A percentile compares a stretch with the other conserved stretches of the same genome.
These are phyloP conservation scores for Epistrophella euchroma DNA, from an alignment of 2,888 invertebrate species.

Conservation along the genomic window DNA sequence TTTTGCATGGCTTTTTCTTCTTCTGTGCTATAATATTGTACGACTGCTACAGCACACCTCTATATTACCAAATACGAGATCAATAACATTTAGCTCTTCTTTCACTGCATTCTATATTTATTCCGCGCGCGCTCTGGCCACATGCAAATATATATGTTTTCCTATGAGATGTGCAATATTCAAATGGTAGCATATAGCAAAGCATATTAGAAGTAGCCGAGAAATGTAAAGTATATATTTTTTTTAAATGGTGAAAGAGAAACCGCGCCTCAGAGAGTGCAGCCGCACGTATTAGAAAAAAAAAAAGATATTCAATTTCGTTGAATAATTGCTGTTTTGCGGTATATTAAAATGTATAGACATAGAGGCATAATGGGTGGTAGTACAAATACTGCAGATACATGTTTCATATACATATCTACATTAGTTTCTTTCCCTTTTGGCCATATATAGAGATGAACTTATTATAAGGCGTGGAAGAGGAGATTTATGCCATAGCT, in stretches of 20 bases:
- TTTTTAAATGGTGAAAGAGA: constrained; percentile 64
- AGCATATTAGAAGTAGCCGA: constrained; percentile 5
- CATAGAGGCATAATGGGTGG: constrained; percentile 65
- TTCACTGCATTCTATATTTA: constrained; percentile 58
- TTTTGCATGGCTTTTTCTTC: constrained; percentile 21
- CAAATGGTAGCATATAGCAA: constrained; percentile 54
- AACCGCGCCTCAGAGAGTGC: constrained; percentile 51
- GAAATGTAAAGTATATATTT: constrained; percentile 2
- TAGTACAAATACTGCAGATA: constrained; percentile 20
- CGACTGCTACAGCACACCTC: constrained; percentile 17
- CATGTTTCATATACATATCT: background rate
- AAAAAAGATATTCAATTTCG: constrained; percentile 70
- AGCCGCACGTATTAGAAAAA: constrained; percentile 55
- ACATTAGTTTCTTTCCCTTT: constrained; percentile 56
- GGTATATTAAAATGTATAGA: constrained; percentile 47
- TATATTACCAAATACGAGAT: constrained; percentile 74
- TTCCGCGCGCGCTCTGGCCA: background rate
- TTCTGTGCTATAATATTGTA: background rate
- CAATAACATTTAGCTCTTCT: constrained; percentile 66
- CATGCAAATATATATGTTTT: constrained; percentile 7
- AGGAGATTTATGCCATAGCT: constrained; percentile 43
- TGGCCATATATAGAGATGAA: constrained; percentile 34
- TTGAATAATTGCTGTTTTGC: constrained; percentile 71
- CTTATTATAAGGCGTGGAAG: constrained; percentile 26
- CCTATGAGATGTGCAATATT: constrained; percentile 57